Evolutionary conservation across 2,888 invertebrate species (phyloP).

Genomic region (Theretra japonica): DNA sequence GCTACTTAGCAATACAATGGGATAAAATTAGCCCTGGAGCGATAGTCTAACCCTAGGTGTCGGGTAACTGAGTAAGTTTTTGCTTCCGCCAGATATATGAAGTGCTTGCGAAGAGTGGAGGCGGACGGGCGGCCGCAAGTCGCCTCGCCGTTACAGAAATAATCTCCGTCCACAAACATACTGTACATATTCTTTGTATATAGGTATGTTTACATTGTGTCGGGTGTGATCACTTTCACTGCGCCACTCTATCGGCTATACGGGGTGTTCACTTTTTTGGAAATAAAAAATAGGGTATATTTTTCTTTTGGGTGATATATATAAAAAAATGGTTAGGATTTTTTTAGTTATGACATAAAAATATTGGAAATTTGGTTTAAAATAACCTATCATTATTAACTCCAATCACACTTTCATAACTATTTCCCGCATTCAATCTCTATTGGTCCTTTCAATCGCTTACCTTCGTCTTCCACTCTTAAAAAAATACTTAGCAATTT

Average conservation of each 20-base stretch:
- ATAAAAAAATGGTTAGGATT: too few species aligned
- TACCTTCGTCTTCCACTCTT: neutral
- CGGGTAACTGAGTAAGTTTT: conserved; percentile 29
- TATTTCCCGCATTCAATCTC: neutral
- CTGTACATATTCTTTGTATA: conserved; percentile 75
- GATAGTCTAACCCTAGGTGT: conserved; percentile 13
- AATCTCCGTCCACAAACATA: conserved; percentile 59
- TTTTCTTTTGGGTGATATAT: too few species aligned
- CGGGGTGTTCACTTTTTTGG: conserved; percentile 16
- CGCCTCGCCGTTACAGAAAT: conserved; percentile 66
- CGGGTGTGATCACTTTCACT: conserved; percentile 39
- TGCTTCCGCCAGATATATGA: conserved; percentile 66
- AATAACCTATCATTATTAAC: too few species aligned
- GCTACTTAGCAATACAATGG: too few species aligned
- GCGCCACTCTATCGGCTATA: conserved; percentile 7
- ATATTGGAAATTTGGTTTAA: too few species aligned
- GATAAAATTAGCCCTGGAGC: neutral
- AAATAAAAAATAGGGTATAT: too few species aligned
- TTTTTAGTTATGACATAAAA: too few species aligned
- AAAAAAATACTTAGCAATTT: too few species aligned
- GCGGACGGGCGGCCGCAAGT: conserved; percentile 72
- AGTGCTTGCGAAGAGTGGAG: conserved; percentile 65
- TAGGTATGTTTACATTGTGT: conserved; percentile 82
- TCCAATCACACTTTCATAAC: neutral
- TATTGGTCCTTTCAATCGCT: neutral